Evolutionary conservation across 2,113 vertebrate species (phyloP).

Genomic region (Istiophorus platypterus): DNA sequence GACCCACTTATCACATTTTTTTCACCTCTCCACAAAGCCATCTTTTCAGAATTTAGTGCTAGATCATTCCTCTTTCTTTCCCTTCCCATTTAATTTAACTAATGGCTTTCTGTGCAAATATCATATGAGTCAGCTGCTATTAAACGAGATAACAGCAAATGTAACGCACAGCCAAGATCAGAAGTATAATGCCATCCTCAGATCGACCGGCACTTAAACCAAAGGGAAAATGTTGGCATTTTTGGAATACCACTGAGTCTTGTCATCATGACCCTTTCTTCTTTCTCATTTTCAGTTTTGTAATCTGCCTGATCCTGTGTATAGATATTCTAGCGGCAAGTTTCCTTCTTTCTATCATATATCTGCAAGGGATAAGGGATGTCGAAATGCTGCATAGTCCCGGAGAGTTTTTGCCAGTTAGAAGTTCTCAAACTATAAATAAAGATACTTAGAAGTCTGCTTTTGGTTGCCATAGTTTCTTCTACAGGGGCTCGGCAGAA

Average conservation of each 20-base stretch:
- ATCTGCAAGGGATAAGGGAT: background rate
- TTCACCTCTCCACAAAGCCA: conserved; percentile 23
- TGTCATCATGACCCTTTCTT: too few species aligned
- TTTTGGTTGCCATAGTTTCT: background rate
- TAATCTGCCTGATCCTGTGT: background rate
- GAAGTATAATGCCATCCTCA: too few species aligned
- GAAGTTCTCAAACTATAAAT: too few species aligned
- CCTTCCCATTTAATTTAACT: background rate
- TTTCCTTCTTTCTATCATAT: background rate
- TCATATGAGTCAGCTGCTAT: background rate
- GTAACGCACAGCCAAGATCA: too few species aligned
- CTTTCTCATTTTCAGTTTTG: too few species aligned
- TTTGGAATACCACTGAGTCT: too few species aligned
- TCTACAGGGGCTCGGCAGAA: too few species aligned
- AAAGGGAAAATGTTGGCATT: too few species aligned
- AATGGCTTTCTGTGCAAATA: background rate
- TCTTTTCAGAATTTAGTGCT: conserved; percentile 29
- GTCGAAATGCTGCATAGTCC: too few species aligned
- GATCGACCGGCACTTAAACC: too few species aligned
- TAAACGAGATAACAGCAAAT: background rate
- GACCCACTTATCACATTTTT: conserved; percentile 36
- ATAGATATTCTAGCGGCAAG: background rate
- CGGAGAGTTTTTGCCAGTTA: background rate
- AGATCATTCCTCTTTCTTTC: background rate
- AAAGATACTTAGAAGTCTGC: background rate